Evolutionary conservation across 2,888 invertebrate genomes (phyloP), one percentile per base, ranked within the genome.

Genomic region (Brenthis daphne): DNA sequence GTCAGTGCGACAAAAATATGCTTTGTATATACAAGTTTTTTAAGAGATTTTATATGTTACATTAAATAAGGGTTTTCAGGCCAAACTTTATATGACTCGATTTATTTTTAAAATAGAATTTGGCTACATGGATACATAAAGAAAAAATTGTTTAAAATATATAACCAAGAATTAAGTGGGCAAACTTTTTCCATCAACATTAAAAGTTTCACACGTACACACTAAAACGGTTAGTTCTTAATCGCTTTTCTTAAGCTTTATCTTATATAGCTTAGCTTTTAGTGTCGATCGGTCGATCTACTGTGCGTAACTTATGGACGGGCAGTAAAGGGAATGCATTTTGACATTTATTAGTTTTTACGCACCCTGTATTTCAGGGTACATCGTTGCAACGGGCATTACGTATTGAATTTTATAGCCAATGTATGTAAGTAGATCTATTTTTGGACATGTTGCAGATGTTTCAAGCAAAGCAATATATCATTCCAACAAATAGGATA

Each of bases 281-380:
- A 67, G 72, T 72, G 72, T 56, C 64, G 73, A 72, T 69, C 74
- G 69, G 73, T 74, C 72, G 74, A 77, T 75, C 70, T 72, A 64
- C 57, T 73, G 73, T 74, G 77, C 76, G 77, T 77, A 76, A 73
- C 73, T 73, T 74, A 76, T 77, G 74, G 57, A 65, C 67, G 71
- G 64, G 65, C 73, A 75, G 74, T 79, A 79, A 83, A 80, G 77
- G 76, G 80, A 79, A 77, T 79, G 77, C 76, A 69, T 79, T 79
- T 77, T 79, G 83, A 84, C 80, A 70, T 83, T 84, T 84, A 84
- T 82, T 83, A 75, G 77, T 80, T 82, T 85, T 81, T 79, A 84
- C 83, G 78, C 85, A 82, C 85, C 80, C 84, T 80, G 80, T 84
- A 85, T 85, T 82, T 85, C 79, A 82, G 77, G 77, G 75, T 56